phyloP scores from a whole-genome alignment of 2,113 vertebrate genomes.

The Actinemys pallida region DNA sequence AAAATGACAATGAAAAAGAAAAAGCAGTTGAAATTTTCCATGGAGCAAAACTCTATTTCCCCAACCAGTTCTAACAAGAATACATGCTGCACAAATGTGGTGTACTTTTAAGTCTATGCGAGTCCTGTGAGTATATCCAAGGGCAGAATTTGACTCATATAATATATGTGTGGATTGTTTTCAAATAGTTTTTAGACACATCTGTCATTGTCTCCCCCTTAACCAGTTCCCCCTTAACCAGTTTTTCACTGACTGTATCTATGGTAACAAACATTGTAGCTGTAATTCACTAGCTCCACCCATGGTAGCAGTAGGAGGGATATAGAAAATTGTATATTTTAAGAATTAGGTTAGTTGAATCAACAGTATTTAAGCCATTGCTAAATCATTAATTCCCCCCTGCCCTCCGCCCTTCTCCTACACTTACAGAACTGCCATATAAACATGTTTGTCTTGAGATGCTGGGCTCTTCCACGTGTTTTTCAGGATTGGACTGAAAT shows the following conservation, averaged over 20 bases:
- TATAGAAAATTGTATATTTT: background rate
- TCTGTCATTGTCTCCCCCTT: background rate
- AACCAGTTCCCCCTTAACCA: background rate
- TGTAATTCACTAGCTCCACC: background rate
- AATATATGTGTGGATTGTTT: background rate
- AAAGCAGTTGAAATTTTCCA: background rate
- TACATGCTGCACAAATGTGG: background rate
- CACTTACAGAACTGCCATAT: background rate
- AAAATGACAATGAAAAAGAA: background rate
- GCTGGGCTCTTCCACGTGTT: background rate
- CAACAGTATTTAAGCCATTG: too few species aligned
- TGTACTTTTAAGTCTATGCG: background rate
- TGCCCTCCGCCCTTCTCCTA: background rate
- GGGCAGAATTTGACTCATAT: background rate
- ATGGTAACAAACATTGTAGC: background rate
- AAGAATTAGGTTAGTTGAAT: background rate
- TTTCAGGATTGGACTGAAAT: background rate
- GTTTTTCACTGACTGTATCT: background rate
- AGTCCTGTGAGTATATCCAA: background rate
- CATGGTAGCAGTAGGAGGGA: background rate
- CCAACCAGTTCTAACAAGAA: background rate
- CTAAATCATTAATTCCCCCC: background rate
- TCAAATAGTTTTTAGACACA: background rate
- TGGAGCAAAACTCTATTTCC: background rate
- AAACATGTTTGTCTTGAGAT: background rate